phyloP scores from a whole-genome alignment of 2,113 vertebrate genomes.

The Pluvianellus socialis region DNA sequence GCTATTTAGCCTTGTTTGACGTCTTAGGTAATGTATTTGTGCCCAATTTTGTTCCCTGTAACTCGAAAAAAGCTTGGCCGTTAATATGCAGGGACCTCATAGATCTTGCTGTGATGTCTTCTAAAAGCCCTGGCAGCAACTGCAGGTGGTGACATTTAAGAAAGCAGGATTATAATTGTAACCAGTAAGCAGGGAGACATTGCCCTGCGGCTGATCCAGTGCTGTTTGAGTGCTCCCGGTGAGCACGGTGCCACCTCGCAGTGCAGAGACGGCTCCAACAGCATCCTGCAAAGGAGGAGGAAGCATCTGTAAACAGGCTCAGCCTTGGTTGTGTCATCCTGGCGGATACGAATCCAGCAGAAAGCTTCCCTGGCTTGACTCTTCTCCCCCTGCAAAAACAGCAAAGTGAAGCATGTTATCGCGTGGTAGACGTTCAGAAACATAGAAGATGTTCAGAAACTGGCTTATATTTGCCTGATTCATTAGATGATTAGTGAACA shows the following conservation, averaged over 20 bases:
- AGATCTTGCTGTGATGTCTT: background rate
- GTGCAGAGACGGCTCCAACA: background rate
- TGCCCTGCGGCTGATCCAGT: background rate
- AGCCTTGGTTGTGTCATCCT: fast-evolving
- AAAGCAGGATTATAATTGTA: background rate
- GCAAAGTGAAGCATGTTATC: background rate
- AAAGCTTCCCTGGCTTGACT: background rate
- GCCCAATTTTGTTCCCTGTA: background rate
- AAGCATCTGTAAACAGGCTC: background rate
- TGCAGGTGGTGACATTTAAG: background rate
- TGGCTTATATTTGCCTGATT: background rate
- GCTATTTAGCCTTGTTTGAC: background rate
- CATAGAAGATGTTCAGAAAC: background rate
- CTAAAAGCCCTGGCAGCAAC: background rate
- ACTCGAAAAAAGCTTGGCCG: background rate
- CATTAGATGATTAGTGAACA: background rate
- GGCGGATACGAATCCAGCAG: background rate
- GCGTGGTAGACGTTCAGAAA: no score
- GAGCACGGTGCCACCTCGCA: fast-evolving
- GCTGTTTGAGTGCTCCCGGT: background rate
- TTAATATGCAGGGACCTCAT: background rate
- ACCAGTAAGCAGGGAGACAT: background rate
- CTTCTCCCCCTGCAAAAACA: background rate
- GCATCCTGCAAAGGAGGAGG: background rate
- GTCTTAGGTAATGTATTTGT: background rate